Percentiles rank a stretch among this genome's conserved stretches.
These are phyloP conservation scores for Nematopogon swammerdamellus DNA, from an alignment of 2,888 invertebrate genomes.

Conservation along the genomic window DNA sequence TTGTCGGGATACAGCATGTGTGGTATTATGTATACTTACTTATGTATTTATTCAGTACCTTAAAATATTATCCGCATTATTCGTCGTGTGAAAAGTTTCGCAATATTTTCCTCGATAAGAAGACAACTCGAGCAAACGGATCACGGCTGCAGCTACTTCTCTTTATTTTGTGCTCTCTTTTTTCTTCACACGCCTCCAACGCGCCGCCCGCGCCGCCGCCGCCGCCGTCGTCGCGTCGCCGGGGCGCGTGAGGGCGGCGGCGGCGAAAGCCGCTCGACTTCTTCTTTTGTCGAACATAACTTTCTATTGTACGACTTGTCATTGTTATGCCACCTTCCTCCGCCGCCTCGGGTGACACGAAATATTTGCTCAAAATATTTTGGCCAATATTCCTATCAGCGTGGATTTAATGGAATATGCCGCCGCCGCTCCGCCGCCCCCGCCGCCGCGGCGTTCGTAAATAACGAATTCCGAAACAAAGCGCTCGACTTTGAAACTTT, in stretches of 20 bases:
- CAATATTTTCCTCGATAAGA: too few species aligned
- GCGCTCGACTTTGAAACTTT: not conserved
- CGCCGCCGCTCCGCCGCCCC: not conserved
- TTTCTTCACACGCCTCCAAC: too few species aligned
- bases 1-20: too few species aligned
- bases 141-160: too few species aligned
- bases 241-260: too few species aligned
- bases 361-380: constrained; percentile 19
- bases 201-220: too few species aligned
- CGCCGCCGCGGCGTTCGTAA: not conserved
- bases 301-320: constrained; percentile 35
- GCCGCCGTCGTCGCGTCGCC: too few species aligned
- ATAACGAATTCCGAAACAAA: not conserved
- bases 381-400: not conserved
- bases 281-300: constrained; percentile 35
- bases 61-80: too few species aligned
- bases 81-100: too few species aligned
- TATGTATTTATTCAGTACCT: too few species aligned
- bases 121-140: too few species aligned
- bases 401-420: not conserved
- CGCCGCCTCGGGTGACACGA: constrained; percentile 13
- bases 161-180: constrained; percentile 26
- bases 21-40: too few species aligned
- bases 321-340: constrained; percentile 28
- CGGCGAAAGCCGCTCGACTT: constrained; percentile 19